A percentile compares a stretch with the other conserved stretches of the same genome.
phyloP scores from a whole-genome alignment of 2,113 vertebrate genomes.

The Electrona antarctica region DNA sequence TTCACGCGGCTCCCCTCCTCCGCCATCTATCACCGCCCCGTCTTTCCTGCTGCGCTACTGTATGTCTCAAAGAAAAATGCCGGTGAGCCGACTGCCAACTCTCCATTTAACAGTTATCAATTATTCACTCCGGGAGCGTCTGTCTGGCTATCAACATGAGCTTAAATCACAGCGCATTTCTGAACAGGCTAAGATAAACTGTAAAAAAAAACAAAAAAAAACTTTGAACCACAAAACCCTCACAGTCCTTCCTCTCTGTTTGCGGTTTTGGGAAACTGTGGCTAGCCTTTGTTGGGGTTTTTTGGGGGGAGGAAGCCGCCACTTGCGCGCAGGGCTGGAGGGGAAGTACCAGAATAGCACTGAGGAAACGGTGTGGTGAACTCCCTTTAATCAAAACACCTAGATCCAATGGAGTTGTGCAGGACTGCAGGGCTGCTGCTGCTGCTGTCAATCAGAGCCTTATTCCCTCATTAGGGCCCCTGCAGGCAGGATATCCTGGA shows the following conservation, averaged over 20 bases:
- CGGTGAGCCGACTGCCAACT: no score
- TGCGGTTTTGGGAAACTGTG: slow-evolving; percentile 6
- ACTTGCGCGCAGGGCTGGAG: slow-evolving; percentile 3
- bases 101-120: no score
- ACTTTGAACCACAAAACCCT: neutral
- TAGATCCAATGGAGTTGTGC: slow-evolving; percentile 17
- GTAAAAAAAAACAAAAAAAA: no score
- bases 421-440: neutral
- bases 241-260: neutral
- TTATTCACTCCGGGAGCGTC: no score
- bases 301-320: slow-evolving; percentile 17
- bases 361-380: slow-evolving; percentile 53
- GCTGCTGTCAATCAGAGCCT: slow-evolving; percentile 41
- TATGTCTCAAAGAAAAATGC: no score
- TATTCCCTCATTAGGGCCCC: neutral
- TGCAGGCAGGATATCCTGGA: neutral
- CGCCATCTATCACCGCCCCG: no score
- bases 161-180: neutral
- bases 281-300: slow-evolving; percentile 5
- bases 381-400: slow-evolving; percentile 64
- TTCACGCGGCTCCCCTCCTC: no score
- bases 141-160: neutral
- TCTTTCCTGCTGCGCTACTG: no score
- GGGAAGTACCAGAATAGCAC: slow-evolving; percentile 67
- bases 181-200: no score